phyloP scores from a whole-genome alignment of 2,113 vertebrate genomes.

The Nestor notabilis region DNA sequence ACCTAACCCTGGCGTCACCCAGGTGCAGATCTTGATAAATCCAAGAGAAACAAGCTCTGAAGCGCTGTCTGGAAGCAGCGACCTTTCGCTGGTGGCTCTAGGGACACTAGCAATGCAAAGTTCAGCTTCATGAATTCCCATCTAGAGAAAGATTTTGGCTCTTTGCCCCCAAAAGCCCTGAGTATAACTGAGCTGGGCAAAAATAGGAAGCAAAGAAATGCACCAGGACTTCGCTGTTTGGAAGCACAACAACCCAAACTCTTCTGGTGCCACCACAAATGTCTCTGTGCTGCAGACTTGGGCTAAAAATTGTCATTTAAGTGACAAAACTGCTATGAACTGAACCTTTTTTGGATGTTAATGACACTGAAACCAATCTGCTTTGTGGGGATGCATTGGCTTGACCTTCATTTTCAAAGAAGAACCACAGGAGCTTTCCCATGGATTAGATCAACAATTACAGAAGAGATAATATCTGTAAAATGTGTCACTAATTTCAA shows the following conservation, averaged over 20 bases:
- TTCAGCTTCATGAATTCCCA: not conserved
- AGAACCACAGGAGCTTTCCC: not conserved
- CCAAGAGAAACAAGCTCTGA: not conserved
- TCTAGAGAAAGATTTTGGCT: not conserved
- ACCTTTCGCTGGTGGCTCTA: not conserved
- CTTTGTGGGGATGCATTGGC: not conserved
- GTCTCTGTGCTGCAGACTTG: not conserved
- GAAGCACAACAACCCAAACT: not conserved
- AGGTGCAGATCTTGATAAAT: not conserved
- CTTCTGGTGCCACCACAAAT: not conserved
- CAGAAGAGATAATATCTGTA: not conserved
- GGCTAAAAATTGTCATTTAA: not conserved
- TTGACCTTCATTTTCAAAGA: conserved; percentile 22
- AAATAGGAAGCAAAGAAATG: not conserved
- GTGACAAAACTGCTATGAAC: not conserved
- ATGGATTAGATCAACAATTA: not conserved
- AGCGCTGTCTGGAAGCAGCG: fast-evolving
- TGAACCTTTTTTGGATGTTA: not conserved
- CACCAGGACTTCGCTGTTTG: not conserved
- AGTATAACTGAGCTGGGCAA: not conserved
- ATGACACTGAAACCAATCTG: not conserved
- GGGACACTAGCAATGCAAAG: not conserved
- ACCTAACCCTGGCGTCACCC: not conserved
- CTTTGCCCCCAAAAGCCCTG: not conserved
- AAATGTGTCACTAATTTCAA: not conserved